Evolutionary conservation across 2,113 vertebrate species (phyloP).

Genomic region (Strigops habroptila): DNA sequence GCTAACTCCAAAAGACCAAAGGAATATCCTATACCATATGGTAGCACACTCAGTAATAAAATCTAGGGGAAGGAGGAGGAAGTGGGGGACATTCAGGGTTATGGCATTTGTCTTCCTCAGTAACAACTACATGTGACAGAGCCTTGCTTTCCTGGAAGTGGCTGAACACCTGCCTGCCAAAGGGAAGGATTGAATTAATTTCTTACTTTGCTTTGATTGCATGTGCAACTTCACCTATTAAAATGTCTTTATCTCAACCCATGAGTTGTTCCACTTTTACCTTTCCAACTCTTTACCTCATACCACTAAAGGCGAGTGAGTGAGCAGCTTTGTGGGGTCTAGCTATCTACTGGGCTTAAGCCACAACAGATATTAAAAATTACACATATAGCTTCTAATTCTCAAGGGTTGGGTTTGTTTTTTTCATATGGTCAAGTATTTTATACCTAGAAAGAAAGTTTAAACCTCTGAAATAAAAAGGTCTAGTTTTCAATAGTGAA

Average conservation of each 20-base stretch:
- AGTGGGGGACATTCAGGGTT: no score
- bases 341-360: neutral
- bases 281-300: no score
- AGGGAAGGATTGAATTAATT: neutral
- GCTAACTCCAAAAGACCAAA: neutral
- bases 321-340: no score
- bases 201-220: neutral
- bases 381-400: neutral
- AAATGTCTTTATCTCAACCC: no score
- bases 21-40: neutral
- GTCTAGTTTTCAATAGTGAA: neutral
- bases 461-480: neutral
- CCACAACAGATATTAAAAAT: neutral
- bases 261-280: no score
- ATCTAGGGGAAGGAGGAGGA: neutral
- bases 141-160: no score
- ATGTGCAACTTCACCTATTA: no score
- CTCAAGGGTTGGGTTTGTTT: neutral
- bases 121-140: no score
- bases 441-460: neutral
- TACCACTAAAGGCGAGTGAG: no score
- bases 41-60: neutral
- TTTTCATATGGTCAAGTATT: neutral
- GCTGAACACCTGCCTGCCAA: no score
- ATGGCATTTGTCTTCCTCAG: no score